Base-by-base conservation (phyloP, 92 coral and sea anemone genomes). In the Desmophyllum pertusum region DNA sequence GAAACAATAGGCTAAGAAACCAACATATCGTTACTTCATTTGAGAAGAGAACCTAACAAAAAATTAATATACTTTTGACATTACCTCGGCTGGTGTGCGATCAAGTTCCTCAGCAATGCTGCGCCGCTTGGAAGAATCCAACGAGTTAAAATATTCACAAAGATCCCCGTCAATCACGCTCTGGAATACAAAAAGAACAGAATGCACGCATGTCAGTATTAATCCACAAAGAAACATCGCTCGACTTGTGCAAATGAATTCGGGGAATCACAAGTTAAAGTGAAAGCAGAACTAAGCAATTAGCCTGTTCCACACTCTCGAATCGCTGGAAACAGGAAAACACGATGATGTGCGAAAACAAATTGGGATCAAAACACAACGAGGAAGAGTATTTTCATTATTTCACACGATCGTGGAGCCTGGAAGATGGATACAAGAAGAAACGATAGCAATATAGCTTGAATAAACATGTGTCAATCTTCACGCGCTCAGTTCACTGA, bases 81-180 rank as follows among this genome's bases (percentile, higher is more conserved):
- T 48, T 80, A 96, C 99, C 99, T 96, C 99, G 29, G 99, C 99
- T 4, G 99, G 99, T 4, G 99, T 96, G 42, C 99, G 91, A 59
- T 96, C 99, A 18, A 96, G 92, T 89, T 96, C 99, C 71, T 96
- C 99, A 0, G 98, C 99, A 27, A 96, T 96, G 73, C 89, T 91
- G 69, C 98, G 93, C 52, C 99, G 91, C 51, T 96, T 96, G 45
- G 94, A 85, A 53, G 98, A 92, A 43, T 96, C 99, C n/a, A 96
- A 88, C 1, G 99, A 96, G 89, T 96, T 96, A 77, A 89, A 96
- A 81, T 87, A 91, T 81, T 96, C 99, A 74, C 99, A 96, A 84
- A 96, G 85, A 78, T 96, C 99, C 0, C 99, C 99, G 45, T 96
- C 99, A 35, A 96, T 93, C 27, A 96, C 99, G 87, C 90, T 96